Conservation (phyloP, 1,140 invertebrate species). For the Phortica variegata region DNA sequence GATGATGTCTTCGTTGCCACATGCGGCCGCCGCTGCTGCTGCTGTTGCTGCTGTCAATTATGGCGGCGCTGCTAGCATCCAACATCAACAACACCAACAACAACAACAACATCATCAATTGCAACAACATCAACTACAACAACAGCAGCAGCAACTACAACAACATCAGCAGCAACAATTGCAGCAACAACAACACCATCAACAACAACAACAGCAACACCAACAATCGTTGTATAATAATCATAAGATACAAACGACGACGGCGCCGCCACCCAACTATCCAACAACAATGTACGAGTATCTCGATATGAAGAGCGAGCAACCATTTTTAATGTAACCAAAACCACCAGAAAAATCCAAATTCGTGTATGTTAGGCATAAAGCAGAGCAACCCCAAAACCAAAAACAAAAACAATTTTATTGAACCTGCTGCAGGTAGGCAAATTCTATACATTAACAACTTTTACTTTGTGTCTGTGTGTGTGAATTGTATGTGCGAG, state of each 20-base stretch:
- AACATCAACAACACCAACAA: too few relatives aligned
- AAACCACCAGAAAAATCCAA: constrained; percentile 38
- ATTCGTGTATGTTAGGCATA: too few relatives aligned
- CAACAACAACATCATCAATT: constrained; percentile 2
- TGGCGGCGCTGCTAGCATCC: too few relatives aligned
- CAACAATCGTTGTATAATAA: too few relatives aligned
- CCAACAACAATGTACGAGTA: constrained; percentile 39
- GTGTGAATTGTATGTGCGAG: constrained; percentile 10
- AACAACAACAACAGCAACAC: not conserved
- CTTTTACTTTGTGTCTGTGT: constrained; percentile 17
- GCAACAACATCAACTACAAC: not conserved
- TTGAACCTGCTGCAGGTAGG: not conserved
- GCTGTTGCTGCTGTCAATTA: too few relatives aligned
- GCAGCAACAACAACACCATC: not conserved
- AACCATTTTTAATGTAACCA: constrained; percentile 45
- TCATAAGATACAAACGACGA: constrained; percentile 19
- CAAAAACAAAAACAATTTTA: constrained; percentile 12
- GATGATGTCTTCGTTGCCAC: not conserved
- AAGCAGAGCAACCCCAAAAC: not conserved
- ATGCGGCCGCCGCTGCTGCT: constrained; percentile 3
- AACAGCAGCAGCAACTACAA: too few relatives aligned
- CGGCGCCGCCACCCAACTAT: constrained; percentile 2
- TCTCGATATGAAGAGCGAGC: constrained; percentile 43
- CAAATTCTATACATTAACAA: not conserved
- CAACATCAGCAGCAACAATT: too few relatives aligned